Evolutionary conservation across 2,888 invertebrate species (phyloP), one percentile per base, ranked within the genome.

Genomic region (Abrostola tripartita): DNA sequence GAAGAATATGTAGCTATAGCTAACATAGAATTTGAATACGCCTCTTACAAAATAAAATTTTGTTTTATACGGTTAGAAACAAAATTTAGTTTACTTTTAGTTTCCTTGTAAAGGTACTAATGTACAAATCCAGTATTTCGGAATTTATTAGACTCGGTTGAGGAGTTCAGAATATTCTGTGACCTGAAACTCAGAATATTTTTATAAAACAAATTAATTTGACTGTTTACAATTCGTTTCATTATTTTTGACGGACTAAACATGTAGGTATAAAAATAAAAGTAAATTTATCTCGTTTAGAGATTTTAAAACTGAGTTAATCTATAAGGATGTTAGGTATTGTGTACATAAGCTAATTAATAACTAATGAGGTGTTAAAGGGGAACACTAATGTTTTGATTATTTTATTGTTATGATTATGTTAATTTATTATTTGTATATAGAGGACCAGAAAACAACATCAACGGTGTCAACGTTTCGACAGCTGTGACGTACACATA

Each of bases 41-140:
- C 24, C 35, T 59, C 12, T 55, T 49, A 55, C 55, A 67, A 61
- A 63, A 64, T 61, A 52, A 53, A 50, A 67, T 65, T 61, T 55
- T 57, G 61, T 71, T 72, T 58, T 73, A 12, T 53, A 62, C 24
- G 8, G 41, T 58, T 59, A 51, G 44, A 74, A 65, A 52, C 61
- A 52, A 65, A 56, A 66, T 68, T 63, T 59, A n/a, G 36, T 68
- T 58, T 62, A 61, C 56, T 68, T 71, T 78, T 66, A 65, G 59
- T 79, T 76, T 69, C 66, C 76, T 75, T 74, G 40, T 36, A 61
- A 78, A 74, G 81, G 76, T 68, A 74, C 59, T 63, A 71, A 72
- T 81, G 79, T 84, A 83, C 71, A 81, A 82, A 79, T 66, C 52
- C 74, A 79, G 72, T 81, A 81, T 79, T 77, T 74, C 76, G 67